phyloP scores from a whole-genome alignment of 2,797 vertebrate genomes.

The Chaetodon trifasciatus region DNA sequence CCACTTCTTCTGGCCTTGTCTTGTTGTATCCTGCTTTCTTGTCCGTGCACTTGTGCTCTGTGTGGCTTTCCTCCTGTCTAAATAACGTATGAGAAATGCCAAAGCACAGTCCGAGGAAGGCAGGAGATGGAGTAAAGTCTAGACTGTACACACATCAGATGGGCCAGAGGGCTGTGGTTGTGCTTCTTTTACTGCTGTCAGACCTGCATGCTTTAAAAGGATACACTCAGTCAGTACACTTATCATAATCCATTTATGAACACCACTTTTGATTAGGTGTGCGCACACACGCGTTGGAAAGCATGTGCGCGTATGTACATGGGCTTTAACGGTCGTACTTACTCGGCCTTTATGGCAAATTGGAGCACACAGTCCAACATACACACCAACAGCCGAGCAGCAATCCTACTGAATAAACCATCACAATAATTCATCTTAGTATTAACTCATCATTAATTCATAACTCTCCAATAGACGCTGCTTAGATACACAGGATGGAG shows the following conservation, averaged over 20 bases:
- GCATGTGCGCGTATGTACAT: not conserved
- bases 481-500: conserved; percentile 49
- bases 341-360: conserved; percentile 33
- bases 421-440: conserved; percentile 73
- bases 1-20: conserved; percentile 68
- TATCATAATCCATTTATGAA: conserved; percentile 53
- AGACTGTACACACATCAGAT: not conserved
- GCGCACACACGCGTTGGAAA: not conserved
- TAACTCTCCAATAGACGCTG: conserved; percentile 57
- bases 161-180: conserved; percentile 14
- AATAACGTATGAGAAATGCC: conserved; percentile 75
- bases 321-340: conserved; percentile 28
- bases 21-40: conserved; percentile 61
- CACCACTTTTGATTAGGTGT: conserved; percentile 19
- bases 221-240: conserved; percentile 14
- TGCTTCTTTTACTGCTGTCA: conserved; percentile 26
- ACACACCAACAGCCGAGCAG: conserved; percentile 35
- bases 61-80: conserved; percentile 55
- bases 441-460: conserved; percentile 81
- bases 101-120: conserved; percentile 37
- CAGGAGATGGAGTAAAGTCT: conserved; percentile 38
- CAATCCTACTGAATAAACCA: conserved; percentile 74
- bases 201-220: conserved; percentile 42
- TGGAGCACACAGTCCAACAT: conserved; percentile 24
- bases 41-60: conserved; percentile 39